These are phyloP conservation scores for Labeo rohita DNA, from an alignment of 2,113 vertebrate species.

Conservation along the genomic window DNA sequence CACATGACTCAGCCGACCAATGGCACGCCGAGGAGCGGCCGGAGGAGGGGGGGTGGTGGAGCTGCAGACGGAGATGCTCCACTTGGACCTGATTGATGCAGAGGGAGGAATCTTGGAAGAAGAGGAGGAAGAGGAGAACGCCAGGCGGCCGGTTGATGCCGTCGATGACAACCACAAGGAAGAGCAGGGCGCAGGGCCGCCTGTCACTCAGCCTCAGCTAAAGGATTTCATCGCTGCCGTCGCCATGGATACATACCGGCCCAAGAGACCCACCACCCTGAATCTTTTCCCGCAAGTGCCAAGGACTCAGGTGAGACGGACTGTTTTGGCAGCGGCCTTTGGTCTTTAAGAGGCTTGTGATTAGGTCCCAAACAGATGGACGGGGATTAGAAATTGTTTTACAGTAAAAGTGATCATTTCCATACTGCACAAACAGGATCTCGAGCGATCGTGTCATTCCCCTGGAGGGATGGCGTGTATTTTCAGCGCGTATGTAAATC, in stretches of 20 bases:
- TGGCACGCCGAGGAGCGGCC: conserved; percentile 68
- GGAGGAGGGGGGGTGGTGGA: conserved; percentile 75
- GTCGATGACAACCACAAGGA: conserved; percentile 65
- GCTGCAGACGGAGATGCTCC: conserved; percentile 86
- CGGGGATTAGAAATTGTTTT: neutral
- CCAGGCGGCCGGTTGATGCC: conserved; percentile 58
- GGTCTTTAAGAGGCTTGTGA: conserved; percentile 20
- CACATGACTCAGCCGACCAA: conserved; percentile 80
- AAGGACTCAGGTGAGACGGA: conserved; percentile 86
- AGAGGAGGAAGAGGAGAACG: conserved; percentile 65
- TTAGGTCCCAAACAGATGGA: neutral
- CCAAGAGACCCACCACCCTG: conserved; percentile 93
- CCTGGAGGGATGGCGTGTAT: neutral
- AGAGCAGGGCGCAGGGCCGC: conserved; percentile 62
- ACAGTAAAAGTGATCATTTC: neutral
- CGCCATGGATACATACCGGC: conserved; percentile 89
- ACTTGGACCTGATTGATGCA: conserved; percentile 90
- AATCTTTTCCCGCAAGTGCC: conserved; percentile 95
- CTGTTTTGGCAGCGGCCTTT: neutral
- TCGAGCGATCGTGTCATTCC: neutral
- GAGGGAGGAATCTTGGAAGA: conserved; percentile 81
- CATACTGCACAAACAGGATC: neutral
- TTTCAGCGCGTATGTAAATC: neutral
- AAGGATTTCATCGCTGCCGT: conserved; percentile 62
- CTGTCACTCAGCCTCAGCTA: conserved; percentile 52